Evolutionary conservation across 1,140 invertebrate species (phyloP).

Genomic region (Vanessa atalanta): DNA sequence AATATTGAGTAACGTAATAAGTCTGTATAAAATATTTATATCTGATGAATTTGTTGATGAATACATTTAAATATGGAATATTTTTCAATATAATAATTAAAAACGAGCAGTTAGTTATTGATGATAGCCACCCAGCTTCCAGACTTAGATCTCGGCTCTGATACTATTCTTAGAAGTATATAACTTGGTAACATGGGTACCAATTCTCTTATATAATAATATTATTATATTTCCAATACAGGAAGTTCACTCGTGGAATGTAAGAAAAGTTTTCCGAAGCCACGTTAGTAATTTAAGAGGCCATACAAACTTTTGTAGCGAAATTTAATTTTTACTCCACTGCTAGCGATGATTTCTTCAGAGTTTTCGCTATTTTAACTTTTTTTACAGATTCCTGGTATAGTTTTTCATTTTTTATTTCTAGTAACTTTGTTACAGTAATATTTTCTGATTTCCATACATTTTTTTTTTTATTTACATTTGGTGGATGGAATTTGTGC

Average conservation of each 20-base stretch:
- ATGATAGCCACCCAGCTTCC: too few species aligned
- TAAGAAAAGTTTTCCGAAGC: slow-evolving; percentile 62
- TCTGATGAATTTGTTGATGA: too few species aligned
- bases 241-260: slow-evolving; percentile 21
- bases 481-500: too few species aligned
- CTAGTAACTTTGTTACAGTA: neutral
- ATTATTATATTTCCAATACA: neutral
- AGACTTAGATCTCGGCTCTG: too few species aligned
- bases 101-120: too few species aligned
- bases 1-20: too few species aligned
- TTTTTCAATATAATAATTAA: too few species aligned
- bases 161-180: neutral
- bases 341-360: slow-evolving; percentile 33
- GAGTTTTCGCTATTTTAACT: slow-evolving; percentile 15
- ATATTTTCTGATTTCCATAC: neutral
- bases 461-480: neutral
- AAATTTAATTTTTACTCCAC: slow-evolving; percentile 64
- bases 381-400: slow-evolving; percentile 38
- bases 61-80: too few species aligned
- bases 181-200: neutral
- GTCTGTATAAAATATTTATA: too few species aligned
- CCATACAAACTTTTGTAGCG: slow-evolving; percentile 62
- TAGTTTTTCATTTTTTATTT: slow-evolving; percentile 26
- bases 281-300: slow-evolving; percentile 64
- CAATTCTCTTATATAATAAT: neutral